Conservation (phyloP, 2,113 vertebrate species). For the Carettochelys insculpta region DNA sequence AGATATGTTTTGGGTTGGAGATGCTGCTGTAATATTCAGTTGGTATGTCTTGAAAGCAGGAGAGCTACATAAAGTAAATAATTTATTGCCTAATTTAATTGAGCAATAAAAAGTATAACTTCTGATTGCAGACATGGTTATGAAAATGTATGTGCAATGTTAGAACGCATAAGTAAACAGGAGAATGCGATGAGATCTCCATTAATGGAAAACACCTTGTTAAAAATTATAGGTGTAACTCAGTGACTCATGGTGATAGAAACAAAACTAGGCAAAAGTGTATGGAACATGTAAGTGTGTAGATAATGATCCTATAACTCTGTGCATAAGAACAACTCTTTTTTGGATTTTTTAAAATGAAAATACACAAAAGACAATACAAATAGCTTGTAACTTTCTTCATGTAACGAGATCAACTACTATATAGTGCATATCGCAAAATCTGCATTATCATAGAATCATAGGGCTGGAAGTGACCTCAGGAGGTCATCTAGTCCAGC, state of each 20-base stretch:
- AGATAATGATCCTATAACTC: background rate
- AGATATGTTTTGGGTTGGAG: background rate
- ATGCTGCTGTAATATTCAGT: background rate
- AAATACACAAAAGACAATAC: background rate
- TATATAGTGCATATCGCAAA: background rate
- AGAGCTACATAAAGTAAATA: background rate
- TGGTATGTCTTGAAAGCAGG: background rate
- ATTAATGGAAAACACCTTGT: background rate
- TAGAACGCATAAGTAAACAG: background rate
- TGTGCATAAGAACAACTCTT: background rate
- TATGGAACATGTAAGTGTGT: background rate
- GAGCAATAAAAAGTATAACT: background rate
- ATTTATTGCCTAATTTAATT: conserved; percentile 4
- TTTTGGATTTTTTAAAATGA: background rate
- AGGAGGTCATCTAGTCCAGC: too few relatives aligned
- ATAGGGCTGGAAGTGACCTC: too few relatives aligned
- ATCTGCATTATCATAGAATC: background rate
- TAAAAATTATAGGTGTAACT: background rate
- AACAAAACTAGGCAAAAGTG: background rate
- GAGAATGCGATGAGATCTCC: background rate
- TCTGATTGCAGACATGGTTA: conserved; percentile 11
- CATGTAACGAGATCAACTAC: background rate
- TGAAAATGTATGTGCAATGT: background rate
- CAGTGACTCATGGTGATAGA: background rate
- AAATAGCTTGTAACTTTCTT: background rate